Evolutionary conservation across 2,888 invertebrate species (phyloP).

Genomic region (Acanthosepion esculentum): DNA sequence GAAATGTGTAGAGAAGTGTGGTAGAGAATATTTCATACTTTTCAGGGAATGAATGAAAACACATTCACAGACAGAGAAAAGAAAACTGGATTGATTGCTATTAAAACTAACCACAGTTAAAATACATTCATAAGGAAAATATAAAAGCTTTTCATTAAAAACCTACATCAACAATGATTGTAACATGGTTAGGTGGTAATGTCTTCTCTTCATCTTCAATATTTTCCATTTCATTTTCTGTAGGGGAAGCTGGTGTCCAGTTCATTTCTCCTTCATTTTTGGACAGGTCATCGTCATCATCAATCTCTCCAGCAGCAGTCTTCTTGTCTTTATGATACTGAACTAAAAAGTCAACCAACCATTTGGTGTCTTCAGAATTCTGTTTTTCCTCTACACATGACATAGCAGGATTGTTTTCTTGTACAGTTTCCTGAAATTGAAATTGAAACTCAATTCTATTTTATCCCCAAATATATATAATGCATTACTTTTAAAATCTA

Average conservation of each 20-base stretch:
- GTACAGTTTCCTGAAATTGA: not conserved
- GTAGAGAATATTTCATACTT: too few species aligned
- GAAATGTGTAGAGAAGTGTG: too few species aligned
- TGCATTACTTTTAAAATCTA: too few species aligned
- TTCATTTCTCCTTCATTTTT: constrained; percentile 38
- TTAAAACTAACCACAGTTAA: too few species aligned
- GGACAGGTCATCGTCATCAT: constrained; percentile 50
- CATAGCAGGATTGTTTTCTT: too few species aligned
- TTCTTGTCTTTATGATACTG: constrained; percentile 49
- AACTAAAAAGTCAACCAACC: constrained; percentile 50
- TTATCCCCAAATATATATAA: too few species aligned
- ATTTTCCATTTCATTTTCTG: constrained; percentile 51
- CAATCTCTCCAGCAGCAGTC: constrained; percentile 50
- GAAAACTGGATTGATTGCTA: too few species aligned
- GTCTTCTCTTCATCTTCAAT: constrained; percentile 53
- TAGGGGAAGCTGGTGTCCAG: constrained; percentile 45
- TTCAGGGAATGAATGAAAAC: too few species aligned
- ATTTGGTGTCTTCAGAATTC: not conserved
- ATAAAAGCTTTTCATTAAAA: not conserved
- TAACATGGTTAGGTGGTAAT: constrained; percentile 60
- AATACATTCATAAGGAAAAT: too few species aligned
- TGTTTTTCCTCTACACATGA: not conserved
- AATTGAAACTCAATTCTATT: not conserved
- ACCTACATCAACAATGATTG: constrained; percentile 60
- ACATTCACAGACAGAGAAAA: too few species aligned